A percentile compares a stretch with the other conserved stretches of the same genome.
Conservation (phyloP, 2,888 invertebrate genomes). For the Limenitis camilla region DNA sequence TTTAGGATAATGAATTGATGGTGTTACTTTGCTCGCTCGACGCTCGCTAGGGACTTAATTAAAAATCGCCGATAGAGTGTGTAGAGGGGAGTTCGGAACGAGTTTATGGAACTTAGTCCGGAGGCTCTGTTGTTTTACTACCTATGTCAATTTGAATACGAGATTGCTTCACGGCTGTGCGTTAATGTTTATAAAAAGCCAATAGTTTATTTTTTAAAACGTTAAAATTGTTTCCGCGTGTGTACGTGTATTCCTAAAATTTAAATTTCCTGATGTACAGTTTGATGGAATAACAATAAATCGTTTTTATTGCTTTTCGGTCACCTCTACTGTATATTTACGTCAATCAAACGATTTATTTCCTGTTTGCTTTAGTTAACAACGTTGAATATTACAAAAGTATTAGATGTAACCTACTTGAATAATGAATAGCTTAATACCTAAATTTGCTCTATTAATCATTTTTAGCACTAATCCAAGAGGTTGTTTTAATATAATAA, state of each 20-base stretch:
- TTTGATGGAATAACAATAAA: constrained; percentile 1
- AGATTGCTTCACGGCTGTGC: constrained; percentile 51
- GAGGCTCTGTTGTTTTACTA: constrained; percentile 69
- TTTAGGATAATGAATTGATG: constrained; percentile 76
- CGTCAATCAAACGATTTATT: background rate
- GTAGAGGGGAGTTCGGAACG: constrained; percentile 69
- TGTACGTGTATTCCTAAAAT: constrained; percentile 4
- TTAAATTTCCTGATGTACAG: constrained; percentile 3
- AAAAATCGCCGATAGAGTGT: constrained; percentile 75
- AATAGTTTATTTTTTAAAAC: constrained; percentile 24
- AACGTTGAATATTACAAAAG: no score
- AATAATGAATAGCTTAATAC: no score
- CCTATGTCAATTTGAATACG: constrained; percentile 71
- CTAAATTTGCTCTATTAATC: no score
- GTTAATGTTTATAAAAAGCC: constrained; percentile 33
- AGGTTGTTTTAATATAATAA: no score
- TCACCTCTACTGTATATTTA: background rate
- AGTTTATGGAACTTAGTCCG: constrained; percentile 70
- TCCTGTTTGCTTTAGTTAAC: no score
- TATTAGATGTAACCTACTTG: no score
- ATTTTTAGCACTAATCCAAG: no score
- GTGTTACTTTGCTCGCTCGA: constrained; percentile 71
- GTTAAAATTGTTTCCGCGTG: constrained; percentile 8
- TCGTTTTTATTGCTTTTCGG: constrained; percentile 6
- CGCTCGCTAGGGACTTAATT: constrained; percentile 71